Evolutionary conservation across 2,888 invertebrate genomes (phyloP), one percentile per base, ranked within the genome.

Genomic region (Venusia cambrica): DNA sequence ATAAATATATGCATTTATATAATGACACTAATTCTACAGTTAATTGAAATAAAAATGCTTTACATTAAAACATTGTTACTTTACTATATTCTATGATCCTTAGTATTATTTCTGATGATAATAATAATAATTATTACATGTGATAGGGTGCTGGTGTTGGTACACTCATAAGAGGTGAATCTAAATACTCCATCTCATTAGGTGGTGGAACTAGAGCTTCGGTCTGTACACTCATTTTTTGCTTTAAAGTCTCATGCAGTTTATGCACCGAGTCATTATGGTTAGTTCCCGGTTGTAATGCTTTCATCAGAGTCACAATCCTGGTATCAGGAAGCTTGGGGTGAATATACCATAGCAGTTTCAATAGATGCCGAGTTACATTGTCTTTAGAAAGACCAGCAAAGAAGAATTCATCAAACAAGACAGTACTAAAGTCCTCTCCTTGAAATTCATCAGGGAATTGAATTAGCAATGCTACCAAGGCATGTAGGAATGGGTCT

Each of bases 321-420:
- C 97, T 90, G 19, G 90, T 90, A 1, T 92, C 89, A 0, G 97
- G 96, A 37, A 98, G 74, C 73, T 95, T 96, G 8, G 92, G 92
- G 74, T 97, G 92, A 44, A 97, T 92, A 66, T 96, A 96, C 95
- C 96, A 97, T 16, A 98, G 76, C 26, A 98, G 85, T 68, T 97
- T 96, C 24, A 97, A 77, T 63, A 98, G 89, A 85, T 98, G 98
- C 28, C 97, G 90, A 2, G 95, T 94, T 0, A 97, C 97, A 87
- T 97, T 97, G 62, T 98, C 97, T 45, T 94, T 91, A 1, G 93
- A 91, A 7, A 97, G 85, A 0, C 95, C 95, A 35, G 97, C 96
- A 74, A 97, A 93, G 62, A 98, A 94, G 73, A 98, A 98, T 72
- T 97, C 97, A 75, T 98, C 97, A 81, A 98, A 97, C 20, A 98